A percentile compares a stretch with the other conserved stretches of the same genome.
Evolutionary conservation across 2,888 invertebrate species (phyloP).

Genomic region (Oscheius sp.): DNA sequence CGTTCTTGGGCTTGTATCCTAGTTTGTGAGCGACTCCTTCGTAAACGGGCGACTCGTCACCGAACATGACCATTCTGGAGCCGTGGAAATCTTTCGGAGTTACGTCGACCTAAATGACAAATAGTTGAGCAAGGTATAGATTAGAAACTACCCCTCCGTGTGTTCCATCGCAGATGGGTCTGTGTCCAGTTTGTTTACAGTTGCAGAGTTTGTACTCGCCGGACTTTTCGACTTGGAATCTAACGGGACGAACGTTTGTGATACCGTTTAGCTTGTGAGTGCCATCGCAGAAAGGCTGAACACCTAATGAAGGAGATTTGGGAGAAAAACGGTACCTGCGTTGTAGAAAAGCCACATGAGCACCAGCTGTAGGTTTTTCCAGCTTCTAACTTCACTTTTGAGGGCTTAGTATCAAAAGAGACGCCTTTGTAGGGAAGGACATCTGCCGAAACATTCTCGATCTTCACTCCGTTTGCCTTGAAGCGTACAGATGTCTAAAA

Average conservation of each 20-base stretch:
- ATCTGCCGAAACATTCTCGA: constrained; percentile 57
- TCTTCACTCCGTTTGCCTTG: constrained; percentile 56
- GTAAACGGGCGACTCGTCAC: constrained; percentile 61
- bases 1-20: constrained; percentile 66
- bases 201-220: constrained; percentile 93
- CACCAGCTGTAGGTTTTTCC: constrained; percentile 89
- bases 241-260: constrained; percentile 84
- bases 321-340: constrained; percentile 77
- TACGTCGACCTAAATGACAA: constrained; percentile 46
- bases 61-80: constrained; percentile 55
- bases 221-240: constrained; percentile 85
- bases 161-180: constrained; percentile 96
- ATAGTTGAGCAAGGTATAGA: not conserved
- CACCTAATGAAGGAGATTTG: not conserved
- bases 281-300: constrained; percentile 91
- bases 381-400: constrained; percentile 74
- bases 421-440: constrained; percentile 61
- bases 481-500: constrained; percentile 48
- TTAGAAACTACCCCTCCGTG: constrained; percentile 79
- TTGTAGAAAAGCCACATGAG: constrained; percentile 88
- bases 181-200: constrained; percentile 91
- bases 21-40: constrained; percentile 68
- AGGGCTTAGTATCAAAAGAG: constrained; percentile 51
- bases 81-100: constrained; percentile 53
- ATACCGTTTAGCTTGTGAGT: constrained; percentile 85